Percentiles rank a stretch among this genome's conserved stretches.
phyloP scores from a whole-genome alignment of 2,113 vertebrate genomes.

The Prunella himalayana region DNA sequence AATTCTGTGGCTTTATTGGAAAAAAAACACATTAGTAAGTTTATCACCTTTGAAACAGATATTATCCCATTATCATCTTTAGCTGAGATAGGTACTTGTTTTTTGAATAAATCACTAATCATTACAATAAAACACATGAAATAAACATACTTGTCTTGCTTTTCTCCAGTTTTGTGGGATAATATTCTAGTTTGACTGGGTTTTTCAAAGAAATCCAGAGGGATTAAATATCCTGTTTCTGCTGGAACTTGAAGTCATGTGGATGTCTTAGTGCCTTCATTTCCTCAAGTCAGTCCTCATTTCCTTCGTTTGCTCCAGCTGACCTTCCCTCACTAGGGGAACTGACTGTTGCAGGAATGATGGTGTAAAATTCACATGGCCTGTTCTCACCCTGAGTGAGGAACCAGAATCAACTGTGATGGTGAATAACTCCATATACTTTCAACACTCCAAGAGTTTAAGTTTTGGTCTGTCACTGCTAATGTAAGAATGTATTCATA shows the following conservation, averaged over 20 bases:
- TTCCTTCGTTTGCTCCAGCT: background rate
- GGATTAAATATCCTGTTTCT: background rate
- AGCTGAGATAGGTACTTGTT: background rate
- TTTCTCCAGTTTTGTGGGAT: background rate
- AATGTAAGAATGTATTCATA: background rate
- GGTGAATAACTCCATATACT: background rate
- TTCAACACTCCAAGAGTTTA: background rate
- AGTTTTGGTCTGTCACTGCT: background rate
- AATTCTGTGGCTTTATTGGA: background rate
- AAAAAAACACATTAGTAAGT: background rate
- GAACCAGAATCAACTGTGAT: background rate
- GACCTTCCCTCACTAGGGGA: background rate
- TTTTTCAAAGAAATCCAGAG: background rate
- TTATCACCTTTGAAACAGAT: background rate
- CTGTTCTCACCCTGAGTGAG: background rate
- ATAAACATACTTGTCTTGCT: background rate
- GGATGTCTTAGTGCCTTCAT: background rate
- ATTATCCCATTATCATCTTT: background rate
- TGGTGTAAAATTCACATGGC: background rate
- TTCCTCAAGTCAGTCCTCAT: rapidly evolving
- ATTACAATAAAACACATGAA: background rate
- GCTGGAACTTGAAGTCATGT: background rate
- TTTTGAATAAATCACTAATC: background rate
- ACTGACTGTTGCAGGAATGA: background rate
- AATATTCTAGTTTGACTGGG: background rate